phyloP scores from a whole-genome alignment of 2,888 invertebrate species.

The Clitarchus hookeri region DNA sequence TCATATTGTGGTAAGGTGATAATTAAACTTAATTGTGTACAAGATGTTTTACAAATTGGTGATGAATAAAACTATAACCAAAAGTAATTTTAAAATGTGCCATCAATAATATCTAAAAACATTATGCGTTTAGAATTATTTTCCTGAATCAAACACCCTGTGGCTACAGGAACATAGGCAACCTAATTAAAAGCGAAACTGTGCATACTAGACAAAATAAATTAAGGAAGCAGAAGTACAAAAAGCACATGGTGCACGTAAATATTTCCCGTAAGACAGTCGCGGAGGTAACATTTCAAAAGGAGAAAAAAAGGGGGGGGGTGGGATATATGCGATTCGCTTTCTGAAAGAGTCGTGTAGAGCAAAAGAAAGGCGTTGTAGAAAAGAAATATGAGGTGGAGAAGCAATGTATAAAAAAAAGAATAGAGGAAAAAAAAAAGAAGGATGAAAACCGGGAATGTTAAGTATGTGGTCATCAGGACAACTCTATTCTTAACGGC shows the following conservation, averaged over 20 bases:
- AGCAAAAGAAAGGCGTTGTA: neutral
- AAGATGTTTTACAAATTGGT: too few species aligned
- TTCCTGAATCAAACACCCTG: too few species aligned
- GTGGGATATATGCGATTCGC: neutral
- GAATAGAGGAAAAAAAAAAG: neutral
- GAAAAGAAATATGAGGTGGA: slow-evolving; percentile 8
- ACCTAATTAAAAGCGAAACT: too few species aligned
- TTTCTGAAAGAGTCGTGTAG: neutral
- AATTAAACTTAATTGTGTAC: too few species aligned
- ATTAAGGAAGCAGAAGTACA: neutral
- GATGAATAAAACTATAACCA: too few species aligned
- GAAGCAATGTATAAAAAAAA: neutral
- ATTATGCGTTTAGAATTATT: too few species aligned
- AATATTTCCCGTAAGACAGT: neutral
- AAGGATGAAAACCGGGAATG: neutral
- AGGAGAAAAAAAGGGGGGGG: neutral
- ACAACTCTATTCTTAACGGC: slow-evolving; percentile 14
- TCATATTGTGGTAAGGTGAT: too few species aligned
- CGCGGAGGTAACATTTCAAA: neutral
- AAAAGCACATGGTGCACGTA: neutral
- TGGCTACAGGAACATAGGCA: too few species aligned
- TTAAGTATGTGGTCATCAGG: slow-evolving; percentile 7
- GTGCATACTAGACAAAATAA: neutral
- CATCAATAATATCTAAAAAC: too few species aligned
- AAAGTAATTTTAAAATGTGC: too few species aligned